Evolutionary conservation across 2,888 invertebrate species (phyloP), one percentile per base, ranked within the genome.

Genomic region (Axea sp.): DNA sequence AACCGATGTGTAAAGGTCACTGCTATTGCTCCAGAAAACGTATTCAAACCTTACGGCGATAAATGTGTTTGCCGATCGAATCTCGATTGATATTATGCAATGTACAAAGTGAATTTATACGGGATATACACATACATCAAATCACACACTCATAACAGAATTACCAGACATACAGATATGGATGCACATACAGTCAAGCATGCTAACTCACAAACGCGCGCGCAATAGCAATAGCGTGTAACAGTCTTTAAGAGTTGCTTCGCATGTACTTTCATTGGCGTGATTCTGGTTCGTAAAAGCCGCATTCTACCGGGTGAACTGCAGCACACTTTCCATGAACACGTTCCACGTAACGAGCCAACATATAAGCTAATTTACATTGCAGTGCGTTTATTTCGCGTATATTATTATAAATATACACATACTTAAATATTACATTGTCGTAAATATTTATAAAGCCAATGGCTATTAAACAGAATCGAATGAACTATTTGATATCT

Each of bases 181-280:
- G 1, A 9, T 8, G 15, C 31, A 11, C 9, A n/a, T 6, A 31
- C 12, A 11, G 3, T 1, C n/a, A 3, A 5, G 1, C 31, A 11
- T 9, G 9, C 31, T 5, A 8, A 15, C 51, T n/a, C 35, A 35
- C 35, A 22, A 24, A 24, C 6, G 11, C 31, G 12, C 39, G 11
- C 19, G 15, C 39, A 45, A 51, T 37, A 47, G 55, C 57, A 53
- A 41, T 41, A 28, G 41, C 60, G 60, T 65, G 49, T 71, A 67
- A 62, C 62, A 53, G 67, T 57, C 67, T 53, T 67, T 49, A 53
- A 65, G 65, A 71, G 62, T 31, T 49, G 68, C 47, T 60, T 73
- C 75, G 62, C 60, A 49, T 64, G 75, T 64, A 75, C 75, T 75
- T 75, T 82, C 81, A 81, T 83, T 80, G 81, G 81, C 81, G 78